These are phyloP conservation scores for Glaucopsyche alexis DNA, from an alignment of 2,888 invertebrate genomes.

Conservation along the genomic window DNA sequence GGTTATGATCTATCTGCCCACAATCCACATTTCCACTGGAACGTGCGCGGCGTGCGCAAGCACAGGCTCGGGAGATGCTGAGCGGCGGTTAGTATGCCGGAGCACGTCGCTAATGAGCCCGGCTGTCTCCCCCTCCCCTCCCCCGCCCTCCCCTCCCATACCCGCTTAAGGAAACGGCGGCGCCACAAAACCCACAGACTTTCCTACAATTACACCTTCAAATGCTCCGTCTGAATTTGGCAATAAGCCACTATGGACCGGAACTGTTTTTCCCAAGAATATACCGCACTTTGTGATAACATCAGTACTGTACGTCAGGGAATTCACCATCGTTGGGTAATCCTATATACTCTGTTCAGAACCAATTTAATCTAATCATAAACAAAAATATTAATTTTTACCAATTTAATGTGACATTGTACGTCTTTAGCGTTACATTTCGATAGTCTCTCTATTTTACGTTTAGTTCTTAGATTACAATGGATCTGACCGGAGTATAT, in stretches of 20 bases:
- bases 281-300: neutral
- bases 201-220: neutral
- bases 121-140: neutral
- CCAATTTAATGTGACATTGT: too few relatives aligned
- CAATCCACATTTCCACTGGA: neutral
- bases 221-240: neutral
- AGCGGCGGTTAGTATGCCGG: slow-evolving; percentile 7
- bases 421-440: too few relatives aligned
- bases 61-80: neutral
- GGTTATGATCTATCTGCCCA: neutral
- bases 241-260: neutral
- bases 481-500: too few relatives aligned
- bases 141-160: neutral
- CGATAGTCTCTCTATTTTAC: too few relatives aligned
- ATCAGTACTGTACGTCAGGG: neutral
- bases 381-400: too few relatives aligned
- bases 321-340: neutral
- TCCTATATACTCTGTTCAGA: neutral
- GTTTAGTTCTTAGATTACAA: too few relatives aligned
- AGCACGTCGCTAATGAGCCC: slow-evolving; percentile 12
- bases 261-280: neutral
- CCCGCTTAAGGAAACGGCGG: slow-evolving; percentile 4
- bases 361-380: too few relatives aligned
- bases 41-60: slow-evolving; percentile 11
- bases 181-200: slow-evolving; percentile 1